Conservation (phyloP, 2,888 invertebrate genomes). For the Acronicta alni region DNA sequence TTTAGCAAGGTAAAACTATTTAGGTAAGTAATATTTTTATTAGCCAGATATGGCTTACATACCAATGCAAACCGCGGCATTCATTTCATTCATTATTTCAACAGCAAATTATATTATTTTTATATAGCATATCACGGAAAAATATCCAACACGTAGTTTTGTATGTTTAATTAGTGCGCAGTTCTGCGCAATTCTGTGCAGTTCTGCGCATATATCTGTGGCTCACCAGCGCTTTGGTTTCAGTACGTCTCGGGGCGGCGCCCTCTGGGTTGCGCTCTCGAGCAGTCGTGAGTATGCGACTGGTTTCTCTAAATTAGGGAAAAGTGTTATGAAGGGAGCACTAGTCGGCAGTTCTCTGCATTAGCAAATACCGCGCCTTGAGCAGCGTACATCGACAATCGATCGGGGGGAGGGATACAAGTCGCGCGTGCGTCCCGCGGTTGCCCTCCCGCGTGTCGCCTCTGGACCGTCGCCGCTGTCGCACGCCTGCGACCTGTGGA, state of each 20-base stretch:
- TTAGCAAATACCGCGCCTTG: slow-evolving; percentile 82
- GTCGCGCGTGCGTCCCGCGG: slow-evolving; percentile 74
- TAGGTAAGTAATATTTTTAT: too few species aligned
- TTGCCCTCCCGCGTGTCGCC: slow-evolving; percentile 71
- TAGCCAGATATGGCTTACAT: too few species aligned
- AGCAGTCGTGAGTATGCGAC: slow-evolving; percentile 42
- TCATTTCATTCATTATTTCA: too few species aligned
- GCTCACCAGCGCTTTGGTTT: slow-evolving; percentile 24
- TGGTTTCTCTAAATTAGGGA: slow-evolving; percentile 67
- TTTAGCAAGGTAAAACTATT: too few species aligned
- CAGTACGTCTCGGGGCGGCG: slow-evolving; percentile 38
- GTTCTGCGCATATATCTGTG: slow-evolving; percentile 20
- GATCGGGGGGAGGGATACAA: slow-evolving; percentile 73
- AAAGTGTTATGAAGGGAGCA: slow-evolving; percentile 77
- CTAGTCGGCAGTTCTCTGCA: slow-evolving; percentile 77
- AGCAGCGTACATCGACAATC: slow-evolving; percentile 82
- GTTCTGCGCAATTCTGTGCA: slow-evolving; percentile 25
- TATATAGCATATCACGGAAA: slow-evolving; percentile 25
- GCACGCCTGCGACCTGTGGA: slow-evolving; percentile 76
- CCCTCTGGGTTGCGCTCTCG: slow-evolving; percentile 44
- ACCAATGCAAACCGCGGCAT: too few species aligned
- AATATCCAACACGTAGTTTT: slow-evolving; percentile 6
- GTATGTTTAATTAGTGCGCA: slow-evolving; percentile 33
- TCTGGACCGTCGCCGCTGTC: slow-evolving; percentile 74
- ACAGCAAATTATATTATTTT: background rate